phyloP scores from a whole-genome alignment of 1,140 invertebrate species.

The Papilio aristodemus region DNA sequence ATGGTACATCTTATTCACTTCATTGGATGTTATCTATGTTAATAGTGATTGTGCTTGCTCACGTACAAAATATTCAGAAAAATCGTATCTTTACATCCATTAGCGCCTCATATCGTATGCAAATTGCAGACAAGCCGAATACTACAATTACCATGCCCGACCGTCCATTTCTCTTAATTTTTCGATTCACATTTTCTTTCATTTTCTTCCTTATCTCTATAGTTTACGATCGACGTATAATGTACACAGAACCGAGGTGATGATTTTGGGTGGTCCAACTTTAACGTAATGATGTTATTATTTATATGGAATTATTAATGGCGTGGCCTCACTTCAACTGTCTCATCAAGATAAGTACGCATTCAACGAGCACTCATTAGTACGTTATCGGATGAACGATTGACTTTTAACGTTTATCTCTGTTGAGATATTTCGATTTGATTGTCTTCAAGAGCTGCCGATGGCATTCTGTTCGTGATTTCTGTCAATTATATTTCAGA shows the following conservation, averaged over 20 bases:
- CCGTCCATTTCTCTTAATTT: conserved; percentile 65
- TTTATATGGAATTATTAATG: conserved; percentile 72
- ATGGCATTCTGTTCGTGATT: conserved; percentile 41
- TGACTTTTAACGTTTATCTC: conserved; percentile 57
- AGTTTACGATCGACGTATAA: conserved; percentile 62
- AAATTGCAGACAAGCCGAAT: conserved; percentile 59
- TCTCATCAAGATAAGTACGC: conserved; percentile 74
- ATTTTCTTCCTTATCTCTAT: conserved; percentile 63
- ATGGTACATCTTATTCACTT: conserved; percentile 49
- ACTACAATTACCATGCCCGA: conserved; percentile 60
- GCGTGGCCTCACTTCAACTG: conserved; percentile 52
- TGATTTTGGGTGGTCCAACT: conserved; percentile 73
- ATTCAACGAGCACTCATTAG: conserved; percentile 70
- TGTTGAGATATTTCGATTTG: conserved; percentile 56
- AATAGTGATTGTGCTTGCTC: conserved; percentile 55
- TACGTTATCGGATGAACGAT: conserved; percentile 61
- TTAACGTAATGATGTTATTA: conserved; percentile 75
- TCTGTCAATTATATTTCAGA: conserved; percentile 28
- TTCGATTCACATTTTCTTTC: conserved; percentile 53
- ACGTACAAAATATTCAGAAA: conserved; percentile 62
- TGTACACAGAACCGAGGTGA: conserved; percentile 61
- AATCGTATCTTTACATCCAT: conserved; percentile 63
- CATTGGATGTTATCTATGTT: conserved; percentile 64
- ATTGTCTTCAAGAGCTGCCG: conserved; percentile 53
- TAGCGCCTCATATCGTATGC: conserved; percentile 73